Evolutionary conservation across 2,888 invertebrate species (phyloP), one percentile per base, ranked within the genome.

Genomic region (Smittia sp.): DNA sequence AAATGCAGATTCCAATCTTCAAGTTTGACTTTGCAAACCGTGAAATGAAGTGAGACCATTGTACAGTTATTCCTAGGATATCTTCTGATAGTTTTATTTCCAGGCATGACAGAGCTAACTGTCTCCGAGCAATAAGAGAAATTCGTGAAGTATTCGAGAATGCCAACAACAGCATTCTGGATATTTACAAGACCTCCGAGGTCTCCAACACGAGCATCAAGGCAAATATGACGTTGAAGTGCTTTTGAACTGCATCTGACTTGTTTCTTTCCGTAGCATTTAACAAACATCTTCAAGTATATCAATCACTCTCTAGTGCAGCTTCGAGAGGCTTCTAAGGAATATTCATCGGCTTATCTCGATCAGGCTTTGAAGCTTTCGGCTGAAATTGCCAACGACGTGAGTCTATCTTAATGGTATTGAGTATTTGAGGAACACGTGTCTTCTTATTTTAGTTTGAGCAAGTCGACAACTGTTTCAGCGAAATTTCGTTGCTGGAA

Each of bases 1-100:
- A 70, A 54, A 27, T 70, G 7, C 70, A 70, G 32, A 70, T 70
- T 58, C 70, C 70, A 7, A 15, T 70, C 54, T 70, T 70, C 18
- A 70, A 70, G 38, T 70, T 70, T 20, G 70, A 70, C 32, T 58
- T 70, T 20, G 70, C 70, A 4, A 25, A 54, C 1, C 41, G 41
- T n/a, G 70, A 70, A 32, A 32, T 38, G 18, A 52, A 20, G 70
- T 70, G 15, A 58, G 70, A 41, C 7, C 7, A 39, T 11, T 20
- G 32, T 58, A 24, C 7, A 20, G 4, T 58, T 58, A 1, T 13
- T 6, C 13, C 13, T 18, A 22, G n/a, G n/a, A n/a, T n/a, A 22
- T 22, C 22, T 7, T 18, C 18, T 22, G 2, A 7, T 4, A 20
- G 22, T 22, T 22, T 20, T 4, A 18, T 11, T 58, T 58, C 2